A percentile compares a stretch with the other conserved stretches of the same genome.
phyloP scores from a whole-genome alignment of 2,113 vertebrate species.

The Dasyurus viverrinus region DNA sequence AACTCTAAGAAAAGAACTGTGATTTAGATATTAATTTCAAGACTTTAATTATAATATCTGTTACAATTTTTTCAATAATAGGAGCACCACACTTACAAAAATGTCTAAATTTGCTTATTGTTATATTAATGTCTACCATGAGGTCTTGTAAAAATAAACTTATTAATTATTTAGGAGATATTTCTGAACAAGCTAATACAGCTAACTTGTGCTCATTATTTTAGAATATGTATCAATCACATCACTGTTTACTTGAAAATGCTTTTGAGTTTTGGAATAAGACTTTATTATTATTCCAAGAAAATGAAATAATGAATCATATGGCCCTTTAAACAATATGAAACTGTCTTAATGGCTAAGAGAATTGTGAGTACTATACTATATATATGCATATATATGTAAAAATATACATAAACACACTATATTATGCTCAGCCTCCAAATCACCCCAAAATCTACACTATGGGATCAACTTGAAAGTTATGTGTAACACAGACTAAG shows the following conservation, averaged over 20 bases:
- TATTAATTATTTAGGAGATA: slow-evolving; percentile 69
- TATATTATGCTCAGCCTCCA: slow-evolving; percentile 52
- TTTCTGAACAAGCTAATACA: slow-evolving; percentile 77
- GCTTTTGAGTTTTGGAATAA: slow-evolving; percentile 80
- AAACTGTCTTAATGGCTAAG: slow-evolving; percentile 71
- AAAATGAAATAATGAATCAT: slow-evolving; percentile 79
- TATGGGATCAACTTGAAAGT: slow-evolving; percentile 65
- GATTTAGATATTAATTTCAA: slow-evolving; percentile 62
- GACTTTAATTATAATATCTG: slow-evolving; percentile 36
- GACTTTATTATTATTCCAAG: slow-evolving; percentile 80
- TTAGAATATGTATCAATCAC: slow-evolving; percentile 82
- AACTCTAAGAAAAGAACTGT: slow-evolving; percentile 66
- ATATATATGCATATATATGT: too few species aligned
- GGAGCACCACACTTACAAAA: slow-evolving; percentile 48
- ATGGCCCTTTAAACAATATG: slow-evolving; percentile 66
- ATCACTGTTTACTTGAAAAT: slow-evolving; percentile 83
- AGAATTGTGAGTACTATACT: slow-evolving; percentile 72
- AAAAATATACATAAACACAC: not conserved
- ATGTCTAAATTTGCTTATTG: slow-evolving; percentile 32
- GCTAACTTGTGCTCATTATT: slow-evolving; percentile 71
- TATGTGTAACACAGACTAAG: slow-evolving; percentile 59
- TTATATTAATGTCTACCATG: slow-evolving; percentile 63
- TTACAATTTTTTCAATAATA: slow-evolving; percentile 46
- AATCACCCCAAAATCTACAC: slow-evolving; percentile 60
- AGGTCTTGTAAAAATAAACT: slow-evolving; percentile 71